These are phyloP conservation scores for Mythimna albipuncta DNA, from an alignment of 2,888 invertebrate species.

Conservation along the genomic window DNA sequence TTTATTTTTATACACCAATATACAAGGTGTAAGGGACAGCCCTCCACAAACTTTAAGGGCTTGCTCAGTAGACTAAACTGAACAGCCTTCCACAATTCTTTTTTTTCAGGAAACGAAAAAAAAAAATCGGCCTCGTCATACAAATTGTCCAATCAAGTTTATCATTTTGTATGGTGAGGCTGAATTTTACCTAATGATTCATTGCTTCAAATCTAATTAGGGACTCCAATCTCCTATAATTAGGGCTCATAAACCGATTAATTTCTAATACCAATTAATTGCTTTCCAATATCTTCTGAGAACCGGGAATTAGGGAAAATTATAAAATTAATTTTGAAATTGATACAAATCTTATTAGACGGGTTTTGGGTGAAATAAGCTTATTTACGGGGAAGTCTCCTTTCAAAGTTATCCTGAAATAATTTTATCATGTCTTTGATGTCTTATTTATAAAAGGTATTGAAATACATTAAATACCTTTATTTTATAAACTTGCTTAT, in stretches of 20 bases:
- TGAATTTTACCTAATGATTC: not conserved
- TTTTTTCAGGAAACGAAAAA: too few species aligned
- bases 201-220: constrained; percentile 10
- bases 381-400: constrained; percentile 3
- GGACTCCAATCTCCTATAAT: not conserved
- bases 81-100: too few species aligned
- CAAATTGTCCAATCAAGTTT: too few species aligned
- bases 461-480: too few species aligned
- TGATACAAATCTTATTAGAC: constrained; percentile 6
- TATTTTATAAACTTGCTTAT: not conserved
- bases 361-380: not conserved
- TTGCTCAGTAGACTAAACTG: too few species aligned
- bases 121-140: too few species aligned
- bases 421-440: constrained; percentile 7
- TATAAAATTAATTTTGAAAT: constrained; percentile 21
- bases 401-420: constrained; percentile 3
- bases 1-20: too few species aligned
- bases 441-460: not conserved
- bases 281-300: constrained; percentile 2
- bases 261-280: constrained; percentile 14
- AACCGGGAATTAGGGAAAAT: not conserved
- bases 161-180: too few species aligned
- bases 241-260: constrained; percentile 4
- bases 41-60: too few species aligned
- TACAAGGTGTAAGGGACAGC: too few species aligned